These are phyloP conservation scores for Aelia acuminata DNA, from an alignment of 2,888 invertebrate species.

Conservation along the genomic window DNA sequence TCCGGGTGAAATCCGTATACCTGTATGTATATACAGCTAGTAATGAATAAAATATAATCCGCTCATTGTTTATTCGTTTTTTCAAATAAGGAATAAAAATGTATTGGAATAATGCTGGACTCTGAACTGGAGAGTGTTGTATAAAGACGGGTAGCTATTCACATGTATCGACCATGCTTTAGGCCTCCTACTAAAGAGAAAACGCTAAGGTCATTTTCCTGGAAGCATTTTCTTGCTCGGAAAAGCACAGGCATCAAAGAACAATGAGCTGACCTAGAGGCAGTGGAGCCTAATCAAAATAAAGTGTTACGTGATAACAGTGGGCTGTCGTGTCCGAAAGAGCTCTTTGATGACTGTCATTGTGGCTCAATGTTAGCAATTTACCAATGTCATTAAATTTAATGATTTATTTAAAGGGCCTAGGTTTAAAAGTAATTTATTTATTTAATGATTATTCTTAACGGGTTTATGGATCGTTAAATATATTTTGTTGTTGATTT, in stretches of 20 bases:
- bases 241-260: not conserved
- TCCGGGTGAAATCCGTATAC: no score
- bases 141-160: not conserved
- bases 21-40: no score
- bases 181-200: not conserved
- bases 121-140: no score
- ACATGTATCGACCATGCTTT: not conserved
- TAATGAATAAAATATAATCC: no score
- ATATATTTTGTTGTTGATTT: no score
- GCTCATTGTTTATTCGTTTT: no score
- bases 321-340: not conserved
- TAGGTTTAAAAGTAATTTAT: no score
- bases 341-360: not conserved
- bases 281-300: not conserved
- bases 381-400: not conserved
- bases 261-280: not conserved
- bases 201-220: not conserved
- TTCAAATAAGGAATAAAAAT: no score
- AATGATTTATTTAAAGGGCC: constrained; percentile 8
- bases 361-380: not conserved
- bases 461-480: no score
- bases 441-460: no score
- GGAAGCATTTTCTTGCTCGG: not conserved
- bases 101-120: no score
- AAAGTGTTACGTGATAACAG: not conserved